phyloP scores from a whole-genome alignment of 1,140 invertebrate species.

The Ruditapes philippinarum region DNA sequence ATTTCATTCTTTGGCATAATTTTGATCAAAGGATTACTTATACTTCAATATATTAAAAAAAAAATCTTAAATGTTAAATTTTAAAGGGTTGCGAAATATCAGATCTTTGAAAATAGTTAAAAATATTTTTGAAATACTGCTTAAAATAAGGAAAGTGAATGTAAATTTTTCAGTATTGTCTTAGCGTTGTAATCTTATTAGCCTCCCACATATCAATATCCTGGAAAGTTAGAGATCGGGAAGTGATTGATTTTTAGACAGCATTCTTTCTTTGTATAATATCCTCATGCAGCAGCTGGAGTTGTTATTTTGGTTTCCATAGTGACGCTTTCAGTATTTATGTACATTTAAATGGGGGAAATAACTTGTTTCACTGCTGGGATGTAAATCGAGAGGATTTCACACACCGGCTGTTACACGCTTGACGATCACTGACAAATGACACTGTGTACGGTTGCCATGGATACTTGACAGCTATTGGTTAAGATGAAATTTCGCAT shows the following conservation, averaged over 20 bases:
- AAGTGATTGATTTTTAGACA: constrained; percentile 39
- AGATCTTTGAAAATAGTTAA: no score
- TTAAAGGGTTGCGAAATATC: no score
- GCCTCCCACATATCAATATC: constrained; percentile 30
- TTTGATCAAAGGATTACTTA: no score
- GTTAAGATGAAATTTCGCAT: constrained; percentile 53
- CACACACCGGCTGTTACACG: constrained; percentile 56
- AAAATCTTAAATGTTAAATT: no score
- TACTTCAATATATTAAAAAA: no score
- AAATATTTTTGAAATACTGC: no score
- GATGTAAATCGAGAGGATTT: constrained; percentile 21
- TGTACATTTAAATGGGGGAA: constrained; percentile 44
- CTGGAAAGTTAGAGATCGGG: background rate
- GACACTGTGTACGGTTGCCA: constrained; percentile 55
- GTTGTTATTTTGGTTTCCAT: constrained; percentile 52
- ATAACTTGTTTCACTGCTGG: constrained; percentile 19
- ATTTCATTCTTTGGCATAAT: no score
- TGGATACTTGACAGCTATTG: constrained; percentile 62
- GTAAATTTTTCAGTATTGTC: no score
- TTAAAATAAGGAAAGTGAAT: no score
- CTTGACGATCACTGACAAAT: constrained; percentile 53
- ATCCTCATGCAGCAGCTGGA: constrained; percentile 52
- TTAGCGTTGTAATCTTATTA: constrained; percentile 10
- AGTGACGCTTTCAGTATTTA: constrained; percentile 39
- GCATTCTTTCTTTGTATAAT: background rate